Conservation (phyloP, 2,888 invertebrate genomes). For the Mayetiola destructor region DNA sequence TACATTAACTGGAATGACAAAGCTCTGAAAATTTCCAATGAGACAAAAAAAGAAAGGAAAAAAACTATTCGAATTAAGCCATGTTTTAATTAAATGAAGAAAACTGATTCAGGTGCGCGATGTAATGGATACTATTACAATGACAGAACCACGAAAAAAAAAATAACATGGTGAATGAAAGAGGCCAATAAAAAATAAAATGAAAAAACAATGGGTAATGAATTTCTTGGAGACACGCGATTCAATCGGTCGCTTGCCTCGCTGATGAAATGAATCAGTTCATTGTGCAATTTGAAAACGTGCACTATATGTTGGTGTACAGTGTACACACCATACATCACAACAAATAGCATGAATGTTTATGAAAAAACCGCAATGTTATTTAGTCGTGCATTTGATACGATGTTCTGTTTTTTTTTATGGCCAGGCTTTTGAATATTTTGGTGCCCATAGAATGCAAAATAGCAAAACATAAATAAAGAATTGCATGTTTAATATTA, state of each 20-base stretch:
- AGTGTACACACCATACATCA: too few relatives aligned
- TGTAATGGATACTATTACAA: not conserved
- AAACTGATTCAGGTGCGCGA: not conserved
- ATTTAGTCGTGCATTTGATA: too few relatives aligned
- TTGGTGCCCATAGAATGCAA: not conserved
- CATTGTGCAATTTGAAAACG: not conserved
- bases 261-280: not conserved
- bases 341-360: too few relatives aligned
- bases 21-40: slow-evolving; percentile 25
- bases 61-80: slow-evolving; percentile 14
- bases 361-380: too few relatives aligned
- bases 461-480: not conserved
- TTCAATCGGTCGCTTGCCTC: slow-evolving; percentile 1
- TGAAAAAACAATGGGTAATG: slow-evolving; percentile 7
- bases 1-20: slow-evolving; percentile 34
- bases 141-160: not conserved
- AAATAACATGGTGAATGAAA: too few relatives aligned
- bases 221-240: slow-evolving; percentile 13
- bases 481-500: not conserved
- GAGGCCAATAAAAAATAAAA: not conserved
- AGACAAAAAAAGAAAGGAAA: not conserved
- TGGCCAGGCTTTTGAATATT: too few relatives aligned
- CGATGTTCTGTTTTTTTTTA: too few relatives aligned
- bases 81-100: not conserved
- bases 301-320: too few relatives aligned